These are phyloP conservation scores for Sesamia inferens DNA, from an alignment of 2,888 invertebrate species.

Conservation along the genomic window DNA sequence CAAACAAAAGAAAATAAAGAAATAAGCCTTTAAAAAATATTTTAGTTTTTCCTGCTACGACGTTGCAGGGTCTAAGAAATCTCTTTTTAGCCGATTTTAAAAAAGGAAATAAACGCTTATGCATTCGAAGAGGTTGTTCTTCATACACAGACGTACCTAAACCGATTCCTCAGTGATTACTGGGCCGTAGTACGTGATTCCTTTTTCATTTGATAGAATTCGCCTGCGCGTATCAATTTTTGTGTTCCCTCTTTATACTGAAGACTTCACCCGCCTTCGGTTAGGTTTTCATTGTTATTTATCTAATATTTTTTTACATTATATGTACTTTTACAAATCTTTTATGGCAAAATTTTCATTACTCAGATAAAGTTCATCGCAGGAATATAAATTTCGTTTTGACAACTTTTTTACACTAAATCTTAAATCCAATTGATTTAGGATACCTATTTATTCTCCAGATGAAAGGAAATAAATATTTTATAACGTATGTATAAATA, in stretches of 20 bases:
- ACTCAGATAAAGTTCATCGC: too few relatives aligned
- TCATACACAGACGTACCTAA: neutral
- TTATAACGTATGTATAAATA: too few relatives aligned
- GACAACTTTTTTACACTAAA: too few relatives aligned
- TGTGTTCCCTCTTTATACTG: neutral
- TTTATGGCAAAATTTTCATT: neutral
- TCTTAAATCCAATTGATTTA: too few relatives aligned
- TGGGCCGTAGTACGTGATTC: neutral
- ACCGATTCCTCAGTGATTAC: neutral
- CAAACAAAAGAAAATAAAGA: neutral
- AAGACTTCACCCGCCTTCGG: neutral
- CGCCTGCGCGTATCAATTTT: neutral
- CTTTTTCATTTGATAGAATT: neutral
- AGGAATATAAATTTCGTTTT: too few relatives aligned
- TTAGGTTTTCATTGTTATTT: neutral
- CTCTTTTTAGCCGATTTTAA: neutral
- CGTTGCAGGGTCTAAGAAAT: constrained; percentile 14
- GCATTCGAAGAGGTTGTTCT: neutral
- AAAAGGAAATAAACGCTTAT: neutral
- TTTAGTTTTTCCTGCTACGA: neutral
- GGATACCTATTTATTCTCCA: too few relatives aligned
- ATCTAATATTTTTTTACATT: neutral
- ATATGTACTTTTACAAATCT: neutral
- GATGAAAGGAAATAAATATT: too few relatives aligned
- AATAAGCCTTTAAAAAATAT: neutral